Evolutionary conservation across 1,140 invertebrate species (phyloP), one percentile per base, ranked within the genome.

Genomic region (Luehdorfia chinensis): DNA sequence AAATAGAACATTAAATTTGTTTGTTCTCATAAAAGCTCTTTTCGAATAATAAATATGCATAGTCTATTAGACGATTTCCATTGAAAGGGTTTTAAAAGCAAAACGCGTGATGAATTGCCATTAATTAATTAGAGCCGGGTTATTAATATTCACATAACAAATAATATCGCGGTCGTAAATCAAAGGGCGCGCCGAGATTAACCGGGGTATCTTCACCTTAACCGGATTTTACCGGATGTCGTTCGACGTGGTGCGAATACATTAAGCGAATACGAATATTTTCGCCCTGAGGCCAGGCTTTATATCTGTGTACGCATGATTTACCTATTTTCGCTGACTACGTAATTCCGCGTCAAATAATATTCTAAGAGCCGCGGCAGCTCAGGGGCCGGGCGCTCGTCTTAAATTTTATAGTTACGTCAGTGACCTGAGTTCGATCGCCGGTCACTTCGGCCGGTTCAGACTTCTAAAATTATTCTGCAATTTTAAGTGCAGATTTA

Each of bases 121-220:
- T 2, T 21, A 31, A 31, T 31, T 31, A 31, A 31, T 31, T 31
- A 12, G 11, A 12, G n/a, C 1, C n/a, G 1, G 4, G 14, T 14
- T 31, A 44, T 44, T 30, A 44, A 44, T 9, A 31, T 8, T 31
- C n/a, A 9, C 9, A 12, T 11, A 11, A 11, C 28, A 31, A 31
- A 31, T 8, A 31, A 31, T 31, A 9, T 52, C 52, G 46, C 52
- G 56, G 51, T 54, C 43, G 68, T 81, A 81, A 78, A 75, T 81
- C 73, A 78, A 66, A 71, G 47, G n/a, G 50, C 39, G 28, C 28
- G n/a, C 52, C 47, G 57, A 72, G 75, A 81, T 78, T 78, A 81
- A 76, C 74, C 70, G 59, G 66, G 65, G 65, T 75, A 77, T 75
- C 68, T 75, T 57, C 63, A 73, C 67, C 68, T 75, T 70, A 73